These are phyloP conservation scores for Athripsodes cinereus DNA, from an alignment of 2,888 invertebrate genomes.

Conservation along the genomic window DNA sequence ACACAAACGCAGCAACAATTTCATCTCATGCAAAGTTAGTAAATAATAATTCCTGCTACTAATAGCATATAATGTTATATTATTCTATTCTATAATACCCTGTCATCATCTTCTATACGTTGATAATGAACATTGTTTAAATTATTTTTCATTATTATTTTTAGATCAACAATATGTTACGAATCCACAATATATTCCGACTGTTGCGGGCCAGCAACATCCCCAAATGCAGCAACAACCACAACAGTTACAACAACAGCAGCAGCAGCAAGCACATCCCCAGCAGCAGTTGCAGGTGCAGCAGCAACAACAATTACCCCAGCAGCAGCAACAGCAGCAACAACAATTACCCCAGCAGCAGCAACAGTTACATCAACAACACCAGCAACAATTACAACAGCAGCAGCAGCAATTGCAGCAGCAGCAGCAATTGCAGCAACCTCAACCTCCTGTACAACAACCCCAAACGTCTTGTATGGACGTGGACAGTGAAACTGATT, in stretches of 20 bases:
- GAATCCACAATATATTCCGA: slow-evolving; percentile 18
- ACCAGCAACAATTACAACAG: slow-evolving; percentile 18
- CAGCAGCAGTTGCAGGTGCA: slow-evolving; percentile 15
- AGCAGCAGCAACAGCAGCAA: slow-evolving; percentile 21
- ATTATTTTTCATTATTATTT: background rate
- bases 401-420: slow-evolving; percentile 25
- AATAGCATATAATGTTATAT: background rate
- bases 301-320: slow-evolving; percentile 19
- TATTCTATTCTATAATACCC: background rate
- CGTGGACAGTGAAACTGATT: slow-evolving; percentile 96
- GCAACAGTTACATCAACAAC: slow-evolving; percentile 14
- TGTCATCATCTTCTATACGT: too few relatives aligned
- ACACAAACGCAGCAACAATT: slow-evolving; percentile 17
- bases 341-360: slow-evolving; percentile 26
- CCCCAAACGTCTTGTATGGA: slow-evolving; percentile 56
- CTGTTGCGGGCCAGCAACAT: slow-evolving; percentile 21
- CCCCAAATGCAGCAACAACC: slow-evolving; percentile 12
- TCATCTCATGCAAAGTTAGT: slow-evolving; percentile 25
- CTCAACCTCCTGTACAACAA: slow-evolving; percentile 15
- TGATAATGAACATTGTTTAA: background rate
- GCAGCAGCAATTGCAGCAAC: slow-evolving; percentile 19
- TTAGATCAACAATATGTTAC: slow-evolving; percentile 20
- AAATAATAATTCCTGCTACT: background rate
- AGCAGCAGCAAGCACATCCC: slow-evolving; percentile 26
- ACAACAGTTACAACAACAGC: slow-evolving; percentile 25